phyloP scores from a whole-genome alignment of 1,140 invertebrate species.

The Drosophila suzukii region DNA sequence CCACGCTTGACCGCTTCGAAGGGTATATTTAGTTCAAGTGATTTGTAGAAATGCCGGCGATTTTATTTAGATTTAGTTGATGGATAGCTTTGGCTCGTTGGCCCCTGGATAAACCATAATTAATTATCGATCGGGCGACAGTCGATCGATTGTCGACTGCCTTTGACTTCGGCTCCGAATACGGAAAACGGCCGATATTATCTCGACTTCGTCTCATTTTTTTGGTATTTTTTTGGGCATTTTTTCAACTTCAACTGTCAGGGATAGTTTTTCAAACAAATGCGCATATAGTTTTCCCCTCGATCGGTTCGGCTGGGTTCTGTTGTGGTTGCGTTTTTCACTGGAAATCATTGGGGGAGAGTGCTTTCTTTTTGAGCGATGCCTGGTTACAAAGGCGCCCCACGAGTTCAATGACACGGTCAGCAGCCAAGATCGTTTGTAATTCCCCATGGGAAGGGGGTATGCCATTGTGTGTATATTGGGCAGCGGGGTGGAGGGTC shows the following conservation, averaged over 20 bases:
- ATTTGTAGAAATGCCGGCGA: slow-evolving; percentile 33
- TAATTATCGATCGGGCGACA: slow-evolving; percentile 46
- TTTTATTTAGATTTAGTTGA: slow-evolving; percentile 53
- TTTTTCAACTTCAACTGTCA: slow-evolving; percentile 30
- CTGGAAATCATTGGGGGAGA: slow-evolving; percentile 34
- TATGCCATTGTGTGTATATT: slow-evolving; percentile 18
- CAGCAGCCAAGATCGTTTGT: slow-evolving; percentile 35
- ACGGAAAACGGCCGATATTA: slow-evolving; percentile 3
- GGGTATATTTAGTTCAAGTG: slow-evolving; percentile 54
- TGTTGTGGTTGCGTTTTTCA: slow-evolving; percentile 34
- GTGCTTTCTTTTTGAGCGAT: slow-evolving; percentile 46
- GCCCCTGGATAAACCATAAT: slow-evolving; percentile 42
- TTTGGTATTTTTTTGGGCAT: slow-evolving; percentile 11
- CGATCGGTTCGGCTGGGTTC: slow-evolving; percentile 19
- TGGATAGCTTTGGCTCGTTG: slow-evolving; percentile 29
- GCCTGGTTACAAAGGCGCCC: slow-evolving; percentile 37
- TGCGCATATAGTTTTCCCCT: slow-evolving; percentile 16
- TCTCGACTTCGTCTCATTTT: slow-evolving; percentile 9
- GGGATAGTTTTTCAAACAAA: slow-evolving; percentile 40
- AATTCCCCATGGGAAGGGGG: slow-evolving; percentile 9
- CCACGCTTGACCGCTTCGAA: slow-evolving; percentile 44
- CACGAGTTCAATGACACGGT: slow-evolving; percentile 51
- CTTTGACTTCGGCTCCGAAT: slow-evolving; percentile 12
- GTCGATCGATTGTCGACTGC: slow-evolving; percentile 31
- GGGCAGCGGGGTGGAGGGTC: background rate